A percentile compares a stretch with the other conserved stretches of the same genome.
These are phyloP conservation scores for Chaetops frenatus DNA, from an alignment of 2,113 vertebrate genomes.

Conservation along the genomic window DNA sequence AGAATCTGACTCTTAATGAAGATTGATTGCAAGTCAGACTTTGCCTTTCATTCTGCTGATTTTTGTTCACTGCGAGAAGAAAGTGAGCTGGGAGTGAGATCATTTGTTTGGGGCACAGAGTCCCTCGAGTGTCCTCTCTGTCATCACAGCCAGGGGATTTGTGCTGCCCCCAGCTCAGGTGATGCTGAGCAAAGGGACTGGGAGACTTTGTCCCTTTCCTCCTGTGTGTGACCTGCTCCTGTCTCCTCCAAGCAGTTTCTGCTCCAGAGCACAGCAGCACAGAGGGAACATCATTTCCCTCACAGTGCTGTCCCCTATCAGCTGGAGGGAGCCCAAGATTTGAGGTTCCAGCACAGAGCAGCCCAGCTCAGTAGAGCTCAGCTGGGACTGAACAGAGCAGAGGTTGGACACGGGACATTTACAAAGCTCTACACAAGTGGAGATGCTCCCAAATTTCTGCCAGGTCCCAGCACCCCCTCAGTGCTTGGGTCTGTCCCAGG, in stretches of 20 bases:
- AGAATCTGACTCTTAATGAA: slow-evolving; percentile 47
- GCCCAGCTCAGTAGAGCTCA: background rate
- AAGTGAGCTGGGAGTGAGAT: background rate
- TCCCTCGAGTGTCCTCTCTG: background rate
- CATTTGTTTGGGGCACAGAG: background rate
- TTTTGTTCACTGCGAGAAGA: slow-evolving; percentile 5
- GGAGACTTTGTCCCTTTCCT: background rate
- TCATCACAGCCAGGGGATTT: background rate
- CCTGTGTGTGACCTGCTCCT: background rate
- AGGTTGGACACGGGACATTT: background rate
- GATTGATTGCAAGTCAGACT: slow-evolving; percentile 47
- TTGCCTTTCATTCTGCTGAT: background rate
- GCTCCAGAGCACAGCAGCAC: background rate
- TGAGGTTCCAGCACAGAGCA: background rate
- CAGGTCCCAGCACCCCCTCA: background rate
- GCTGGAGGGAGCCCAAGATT: background rate
- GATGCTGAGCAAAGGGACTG: background rate
- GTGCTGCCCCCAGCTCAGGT: background rate
- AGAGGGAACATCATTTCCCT: background rate
- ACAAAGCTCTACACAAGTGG: background rate
- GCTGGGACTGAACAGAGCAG: background rate
- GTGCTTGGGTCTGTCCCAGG: background rate
- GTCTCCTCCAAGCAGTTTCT: background rate
- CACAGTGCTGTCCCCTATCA: background rate
- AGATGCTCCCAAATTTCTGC: background rate